These are phyloP conservation scores for Petrolisthes cinctipes DNA, from an alignment of 2,888 invertebrate species.

Conservation along the genomic window DNA sequence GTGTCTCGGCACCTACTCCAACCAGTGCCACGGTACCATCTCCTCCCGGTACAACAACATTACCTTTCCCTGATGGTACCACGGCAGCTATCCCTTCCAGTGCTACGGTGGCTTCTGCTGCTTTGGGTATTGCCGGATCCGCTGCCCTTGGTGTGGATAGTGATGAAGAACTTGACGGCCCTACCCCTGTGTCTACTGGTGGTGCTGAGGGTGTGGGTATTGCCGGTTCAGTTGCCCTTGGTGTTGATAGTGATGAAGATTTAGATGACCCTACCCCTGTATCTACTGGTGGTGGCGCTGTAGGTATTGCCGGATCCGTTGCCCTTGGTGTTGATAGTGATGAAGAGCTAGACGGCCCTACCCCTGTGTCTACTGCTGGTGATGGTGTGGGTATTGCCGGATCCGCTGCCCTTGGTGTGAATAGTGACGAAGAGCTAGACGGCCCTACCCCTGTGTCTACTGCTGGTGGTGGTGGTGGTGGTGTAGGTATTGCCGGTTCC, in stretches of 20 bases:
- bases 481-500: too few relatives aligned
- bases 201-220: too few relatives aligned
- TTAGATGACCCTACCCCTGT: constrained; percentile 21
- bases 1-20: not conserved
- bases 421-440: not conserved
- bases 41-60: not conserved
- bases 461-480: not conserved
- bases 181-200: too few relatives aligned
- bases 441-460: not conserved
- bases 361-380: not conserved
- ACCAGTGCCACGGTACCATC: not conserved
- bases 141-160: too few relatives aligned
- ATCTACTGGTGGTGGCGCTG: not conserved
- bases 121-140: too few relatives aligned
- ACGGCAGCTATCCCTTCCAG: not conserved
- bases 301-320: not conserved
- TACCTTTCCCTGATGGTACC: not conserved
- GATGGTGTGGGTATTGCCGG: too few relatives aligned
- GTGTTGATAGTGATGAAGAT: not conserved
- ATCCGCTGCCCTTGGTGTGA: too few relatives aligned
- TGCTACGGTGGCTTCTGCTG: too few relatives aligned
- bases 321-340: not conserved
- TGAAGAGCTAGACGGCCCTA: too few relatives aligned
- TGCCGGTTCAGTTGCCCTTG: not conserved
- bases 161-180: too few relatives aligned